A percentile compares a stretch with the other conserved stretches of the same genome.
Evolutionary conservation across 1,140 invertebrate genomes (phyloP).

Genomic region (Drosophila ficusphila): DNA sequence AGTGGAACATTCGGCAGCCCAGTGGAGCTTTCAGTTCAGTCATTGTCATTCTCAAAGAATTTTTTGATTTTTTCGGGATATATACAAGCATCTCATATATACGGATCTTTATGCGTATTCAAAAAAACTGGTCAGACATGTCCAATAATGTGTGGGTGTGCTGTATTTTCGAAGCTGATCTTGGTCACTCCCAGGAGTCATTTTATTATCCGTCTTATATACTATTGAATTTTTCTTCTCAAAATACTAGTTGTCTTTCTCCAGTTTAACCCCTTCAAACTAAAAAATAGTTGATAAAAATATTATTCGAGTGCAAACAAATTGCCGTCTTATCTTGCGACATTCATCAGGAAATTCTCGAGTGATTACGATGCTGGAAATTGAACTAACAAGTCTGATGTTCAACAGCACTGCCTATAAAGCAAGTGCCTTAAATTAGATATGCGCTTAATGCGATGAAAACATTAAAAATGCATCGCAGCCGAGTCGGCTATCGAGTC

Average conservation of each 20-base stretch:
- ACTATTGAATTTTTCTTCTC: no score
- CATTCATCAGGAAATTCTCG: slow-evolving; percentile 12
- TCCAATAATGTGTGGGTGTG: slow-evolving; percentile 46
- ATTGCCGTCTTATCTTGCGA: background rate
- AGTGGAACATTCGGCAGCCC: slow-evolving; percentile 24
- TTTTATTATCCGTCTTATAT: no score
- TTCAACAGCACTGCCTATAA: slow-evolving; percentile 21
- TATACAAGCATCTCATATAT: background rate
- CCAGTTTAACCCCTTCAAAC: no score
- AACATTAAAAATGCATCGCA: slow-evolving; percentile 71
- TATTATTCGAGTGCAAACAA: background rate
- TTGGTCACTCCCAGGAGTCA: slow-evolving; percentile 15
- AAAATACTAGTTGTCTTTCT: no score
- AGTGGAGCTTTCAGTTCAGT: slow-evolving; percentile 36
- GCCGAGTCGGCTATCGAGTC: slow-evolving; percentile 18
- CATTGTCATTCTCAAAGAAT: slow-evolving; percentile 77
- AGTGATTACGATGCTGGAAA: slow-evolving; percentile 9
- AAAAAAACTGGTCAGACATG: slow-evolving; percentile 56
- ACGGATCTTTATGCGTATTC: slow-evolving; percentile 4
- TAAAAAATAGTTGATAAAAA: background rate
- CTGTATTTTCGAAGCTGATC: slow-evolving; percentile 12
- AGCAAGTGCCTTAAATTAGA: slow-evolving; percentile 56
- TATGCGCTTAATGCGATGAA: slow-evolving; percentile 70
- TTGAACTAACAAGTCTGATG: slow-evolving; percentile 25
- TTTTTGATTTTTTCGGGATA: slow-evolving; percentile 40